These are phyloP conservation scores for Lithobates pipiens DNA, from an alignment of 2,797 vertebrate species.

Conservation along the genomic window DNA sequence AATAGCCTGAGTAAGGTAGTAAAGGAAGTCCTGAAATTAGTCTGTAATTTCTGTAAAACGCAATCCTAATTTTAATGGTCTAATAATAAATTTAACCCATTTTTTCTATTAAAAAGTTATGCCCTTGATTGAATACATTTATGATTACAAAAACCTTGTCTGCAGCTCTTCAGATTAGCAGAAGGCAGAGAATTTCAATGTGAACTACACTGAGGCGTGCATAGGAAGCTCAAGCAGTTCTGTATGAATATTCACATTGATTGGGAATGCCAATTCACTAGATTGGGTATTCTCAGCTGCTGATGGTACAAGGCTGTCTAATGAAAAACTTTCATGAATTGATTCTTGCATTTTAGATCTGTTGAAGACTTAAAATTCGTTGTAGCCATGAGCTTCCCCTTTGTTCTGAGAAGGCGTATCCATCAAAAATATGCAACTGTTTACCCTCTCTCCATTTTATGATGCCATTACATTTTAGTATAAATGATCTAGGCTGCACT, in stretches of 20 bases:
- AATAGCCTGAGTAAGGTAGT: too few relatives aligned
- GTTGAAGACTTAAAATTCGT: not conserved
- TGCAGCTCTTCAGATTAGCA: constrained; percentile 10
- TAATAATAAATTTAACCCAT: too few relatives aligned
- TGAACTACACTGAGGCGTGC: not conserved
- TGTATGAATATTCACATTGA: not conserved
- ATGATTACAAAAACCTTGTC: not conserved
- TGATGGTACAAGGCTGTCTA: constrained; percentile 14
- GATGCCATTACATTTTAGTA: too few relatives aligned
- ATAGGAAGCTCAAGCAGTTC: not conserved
- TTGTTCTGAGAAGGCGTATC: too few relatives aligned
- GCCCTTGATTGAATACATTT: not conserved
- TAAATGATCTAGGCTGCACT: too few relatives aligned
- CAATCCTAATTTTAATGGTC: too few relatives aligned
- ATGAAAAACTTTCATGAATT: not conserved
- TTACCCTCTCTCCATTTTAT: too few relatives aligned
- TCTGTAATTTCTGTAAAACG: too few relatives aligned
- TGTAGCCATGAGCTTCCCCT: too few relatives aligned
- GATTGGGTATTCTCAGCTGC: constrained; percentile 9
- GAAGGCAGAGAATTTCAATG: not conserved
- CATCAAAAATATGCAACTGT: too few relatives aligned
- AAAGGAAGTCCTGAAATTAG: too few relatives aligned
- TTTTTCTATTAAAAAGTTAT: too few relatives aligned
- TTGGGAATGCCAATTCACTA: not conserved
- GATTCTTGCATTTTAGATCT: constrained; percentile 10